Evolutionary conservation across 2,797 vertebrate genomes (phyloP).

Genomic region (Enteromius afrohamiltoni): DNA sequence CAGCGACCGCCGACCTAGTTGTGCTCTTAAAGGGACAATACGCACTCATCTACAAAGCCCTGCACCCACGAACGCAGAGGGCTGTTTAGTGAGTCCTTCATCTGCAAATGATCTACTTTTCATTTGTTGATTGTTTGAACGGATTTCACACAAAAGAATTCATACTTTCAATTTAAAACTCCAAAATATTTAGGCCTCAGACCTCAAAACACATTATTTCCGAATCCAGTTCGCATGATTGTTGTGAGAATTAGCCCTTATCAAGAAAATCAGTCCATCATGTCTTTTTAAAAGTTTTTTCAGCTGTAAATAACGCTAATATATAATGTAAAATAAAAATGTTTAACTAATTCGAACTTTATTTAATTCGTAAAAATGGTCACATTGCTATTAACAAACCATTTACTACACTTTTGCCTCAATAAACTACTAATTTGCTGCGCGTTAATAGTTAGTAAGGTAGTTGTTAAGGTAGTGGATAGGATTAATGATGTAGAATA

Average conservation of each 20-base stretch:
- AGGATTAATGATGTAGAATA: background rate
- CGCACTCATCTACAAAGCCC: constrained; percentile 47
- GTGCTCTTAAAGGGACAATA: constrained; percentile 61
- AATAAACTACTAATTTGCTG: background rate
- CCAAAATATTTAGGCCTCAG: constrained; percentile 28
- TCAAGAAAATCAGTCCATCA: background rate
- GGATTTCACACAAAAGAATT: constrained; percentile 4
- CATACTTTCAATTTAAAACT: constrained; percentile 17
- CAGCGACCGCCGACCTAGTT: constrained; percentile 60
- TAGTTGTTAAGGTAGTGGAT: background rate
- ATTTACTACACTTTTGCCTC: background rate
- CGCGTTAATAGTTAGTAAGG: background rate
- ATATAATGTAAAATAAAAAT: background rate
- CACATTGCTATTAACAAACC: background rate
- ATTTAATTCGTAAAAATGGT: background rate
- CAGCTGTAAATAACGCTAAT: background rate
- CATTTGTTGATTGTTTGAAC: background rate
- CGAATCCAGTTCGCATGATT: background rate
- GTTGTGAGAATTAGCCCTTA: background rate
- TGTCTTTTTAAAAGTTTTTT: background rate
- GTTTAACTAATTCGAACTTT: background rate
- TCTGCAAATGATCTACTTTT: constrained; percentile 41
- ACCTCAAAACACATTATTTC: constrained; percentile 3
- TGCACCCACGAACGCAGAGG: constrained; percentile 27
- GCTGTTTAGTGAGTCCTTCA: constrained; percentile 38